Evolutionary conservation across 2,888 invertebrate genomes (phyloP).

Genomic region (Leptopilina drosophilae): DNA sequence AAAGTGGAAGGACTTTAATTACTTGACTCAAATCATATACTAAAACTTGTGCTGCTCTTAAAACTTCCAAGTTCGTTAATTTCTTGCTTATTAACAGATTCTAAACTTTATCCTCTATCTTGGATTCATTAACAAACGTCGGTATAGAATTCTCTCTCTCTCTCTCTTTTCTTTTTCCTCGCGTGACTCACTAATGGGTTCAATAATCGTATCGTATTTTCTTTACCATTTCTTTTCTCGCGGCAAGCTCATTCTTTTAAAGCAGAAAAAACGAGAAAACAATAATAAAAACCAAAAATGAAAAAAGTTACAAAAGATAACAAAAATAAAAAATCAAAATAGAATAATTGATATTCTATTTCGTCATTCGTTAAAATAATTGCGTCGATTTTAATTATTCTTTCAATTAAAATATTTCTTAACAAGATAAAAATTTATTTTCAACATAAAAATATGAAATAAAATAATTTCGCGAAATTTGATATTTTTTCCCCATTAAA

Average conservation of each 20-base stretch:
- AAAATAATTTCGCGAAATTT: too few species aligned
- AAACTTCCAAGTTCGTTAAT: background rate
- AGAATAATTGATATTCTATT: too few species aligned
- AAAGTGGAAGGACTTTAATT: background rate
- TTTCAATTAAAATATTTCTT: too few species aligned
- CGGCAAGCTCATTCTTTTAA: background rate
- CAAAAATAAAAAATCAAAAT: too few species aligned
- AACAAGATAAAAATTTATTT: too few species aligned
- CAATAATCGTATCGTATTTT: background rate
- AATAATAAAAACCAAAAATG: too few species aligned
- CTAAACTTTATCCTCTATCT: background rate
- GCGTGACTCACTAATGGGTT: background rate
- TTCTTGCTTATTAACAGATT: background rate
- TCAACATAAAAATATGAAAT: too few species aligned
- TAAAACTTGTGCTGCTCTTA: background rate
- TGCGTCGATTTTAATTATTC: too few species aligned
- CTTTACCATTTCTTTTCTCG: background rate
- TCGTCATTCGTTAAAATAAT: too few species aligned
- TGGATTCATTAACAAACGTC: background rate
- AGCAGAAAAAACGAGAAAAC: background rate
- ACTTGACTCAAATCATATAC: constrained; percentile 7
- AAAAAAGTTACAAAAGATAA: too few species aligned
- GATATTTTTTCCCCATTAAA: too few species aligned
- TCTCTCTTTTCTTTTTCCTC: background rate
- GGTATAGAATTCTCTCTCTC: background rate